phyloP scores from a whole-genome alignment of 2,113 vertebrate genomes.

The Bagarius yarrelli region DNA sequence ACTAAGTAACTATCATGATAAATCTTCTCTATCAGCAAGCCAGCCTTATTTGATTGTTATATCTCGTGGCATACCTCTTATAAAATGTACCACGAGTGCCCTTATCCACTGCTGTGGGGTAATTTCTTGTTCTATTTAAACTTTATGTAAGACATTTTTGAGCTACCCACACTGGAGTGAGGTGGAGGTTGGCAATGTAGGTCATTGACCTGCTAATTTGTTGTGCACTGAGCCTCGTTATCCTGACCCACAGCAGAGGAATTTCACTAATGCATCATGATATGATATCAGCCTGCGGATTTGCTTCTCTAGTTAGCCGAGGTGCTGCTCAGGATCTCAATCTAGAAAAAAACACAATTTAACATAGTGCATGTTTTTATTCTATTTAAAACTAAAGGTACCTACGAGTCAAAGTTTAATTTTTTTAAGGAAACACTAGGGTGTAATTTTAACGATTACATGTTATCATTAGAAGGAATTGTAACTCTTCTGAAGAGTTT shows the following conservation, averaged over 20 bases:
- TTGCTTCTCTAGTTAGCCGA: constrained; percentile 17
- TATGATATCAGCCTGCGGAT: constrained; percentile 23
- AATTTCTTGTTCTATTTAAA: neutral
- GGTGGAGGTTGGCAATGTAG: constrained; percentile 10
- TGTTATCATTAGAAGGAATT: neutral
- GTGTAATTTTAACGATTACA: neutral
- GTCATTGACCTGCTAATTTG: constrained; percentile 21
- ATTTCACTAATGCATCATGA: constrained; percentile 30
- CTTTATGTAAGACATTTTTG: neutral
- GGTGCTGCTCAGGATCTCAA: constrained; percentile 3
- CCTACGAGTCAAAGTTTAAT: neutral
- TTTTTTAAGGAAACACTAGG: neutral
- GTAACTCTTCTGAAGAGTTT: constrained; percentile 61
- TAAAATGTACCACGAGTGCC: neutral
- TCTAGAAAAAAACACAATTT: neutral
- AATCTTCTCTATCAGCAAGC: neutral
- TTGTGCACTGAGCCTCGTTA: constrained; percentile 5
- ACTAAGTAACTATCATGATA: neutral
- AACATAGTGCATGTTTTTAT: neutral
- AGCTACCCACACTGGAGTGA: constrained; percentile 1
- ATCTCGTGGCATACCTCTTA: neutral
- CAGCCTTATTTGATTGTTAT: constrained; percentile 1
- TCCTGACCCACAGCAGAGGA: constrained; percentile 30
- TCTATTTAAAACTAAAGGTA: neutral
- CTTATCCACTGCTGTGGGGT: neutral